Base-by-base conservation (phyloP, 2,888 invertebrate genomes). In the Macrosoma leucophasiata region DNA sequence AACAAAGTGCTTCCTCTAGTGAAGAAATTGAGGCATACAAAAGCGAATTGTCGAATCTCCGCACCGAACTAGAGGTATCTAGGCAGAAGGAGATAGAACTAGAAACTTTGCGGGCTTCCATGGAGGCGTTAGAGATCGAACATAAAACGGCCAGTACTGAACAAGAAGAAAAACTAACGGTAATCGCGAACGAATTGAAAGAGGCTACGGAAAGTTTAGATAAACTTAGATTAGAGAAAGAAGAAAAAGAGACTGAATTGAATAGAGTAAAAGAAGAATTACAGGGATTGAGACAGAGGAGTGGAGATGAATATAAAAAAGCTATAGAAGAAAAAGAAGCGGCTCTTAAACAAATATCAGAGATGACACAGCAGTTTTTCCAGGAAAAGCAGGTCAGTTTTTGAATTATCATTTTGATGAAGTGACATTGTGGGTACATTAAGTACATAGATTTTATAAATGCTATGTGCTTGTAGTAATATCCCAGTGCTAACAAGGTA, bases 11-110 rank as follows among this genome's bases (percentile, higher is more conserved):
- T 10, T 81, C 84, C 1, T 64, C 78, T 2, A 81, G 76, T 43
- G 84, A 84, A 66, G 84, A 84, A 47, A 58, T 79, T 15, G 84
- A 84, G 46, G 72, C 72, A 1, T 82, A 82, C 47, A 79, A 82
- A 60, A 65, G 44, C 3, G 72, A 84, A 62, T 59, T 84, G 53
- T 43, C 66, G 9, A 71, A 64, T 41, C 62, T 84, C 18, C 62
- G 84, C n/a, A 52, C 52, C 17, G 82, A 84, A 36, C 48, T 84
- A 15, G 82, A 86, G 55, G 77, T 81, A 28, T 70, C 88, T 1
- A 86, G 88, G 46, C 87, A 88, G 48, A 78, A 88, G 43, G 88
- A 88, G 50, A 64, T 71, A 5, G 84, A 72, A 48, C 56, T 85
- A 48, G 71, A 76, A 50, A 71, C 78, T 20, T 48, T 88, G 23